phyloP scores from a whole-genome alignment of 2,888 invertebrate genomes.

The Caenorhabditis wallacei region DNA sequence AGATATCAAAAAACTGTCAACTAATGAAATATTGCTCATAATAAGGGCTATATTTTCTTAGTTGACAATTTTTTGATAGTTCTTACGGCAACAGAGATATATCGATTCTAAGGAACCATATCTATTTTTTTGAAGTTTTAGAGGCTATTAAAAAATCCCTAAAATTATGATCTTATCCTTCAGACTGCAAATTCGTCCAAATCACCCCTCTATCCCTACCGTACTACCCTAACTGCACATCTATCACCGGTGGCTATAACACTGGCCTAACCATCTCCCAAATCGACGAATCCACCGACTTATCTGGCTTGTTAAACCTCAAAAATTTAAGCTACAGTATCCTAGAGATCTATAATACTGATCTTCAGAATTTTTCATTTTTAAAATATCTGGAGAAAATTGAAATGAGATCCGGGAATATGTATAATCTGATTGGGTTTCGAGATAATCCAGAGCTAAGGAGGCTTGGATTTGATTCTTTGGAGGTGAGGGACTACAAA shows the following conservation, averaged over 20 bases:
- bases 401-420: background rate
- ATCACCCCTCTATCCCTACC: background rate
- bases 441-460: constrained; percentile 14
- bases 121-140: too few relatives aligned
- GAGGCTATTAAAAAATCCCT: too few relatives aligned
- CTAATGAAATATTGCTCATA: too few relatives aligned
- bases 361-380: constrained; percentile 6
- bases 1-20: too few relatives aligned
- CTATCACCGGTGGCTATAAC: background rate
- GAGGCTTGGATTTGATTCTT: background rate
- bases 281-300: background rate
- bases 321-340: background rate
- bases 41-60: too few relatives aligned
- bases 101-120: too few relatives aligned
- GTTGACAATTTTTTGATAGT: too few relatives aligned
- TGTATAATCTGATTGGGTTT: background rate
- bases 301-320: background rate
- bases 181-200: too few relatives aligned
- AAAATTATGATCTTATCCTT: too few relatives aligned
- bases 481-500: background rate
- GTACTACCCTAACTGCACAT: background rate
- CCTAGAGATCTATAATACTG: background rate
- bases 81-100: too few relatives aligned
- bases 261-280: background rate
- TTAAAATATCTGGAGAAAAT: background rate